A percentile compares a stretch with the other conserved stretches of the same genome.
These are phyloP conservation scores for Drosophila meridiana DNA, from an alignment of 2,888 invertebrate species.

Conservation along the genomic window DNA sequence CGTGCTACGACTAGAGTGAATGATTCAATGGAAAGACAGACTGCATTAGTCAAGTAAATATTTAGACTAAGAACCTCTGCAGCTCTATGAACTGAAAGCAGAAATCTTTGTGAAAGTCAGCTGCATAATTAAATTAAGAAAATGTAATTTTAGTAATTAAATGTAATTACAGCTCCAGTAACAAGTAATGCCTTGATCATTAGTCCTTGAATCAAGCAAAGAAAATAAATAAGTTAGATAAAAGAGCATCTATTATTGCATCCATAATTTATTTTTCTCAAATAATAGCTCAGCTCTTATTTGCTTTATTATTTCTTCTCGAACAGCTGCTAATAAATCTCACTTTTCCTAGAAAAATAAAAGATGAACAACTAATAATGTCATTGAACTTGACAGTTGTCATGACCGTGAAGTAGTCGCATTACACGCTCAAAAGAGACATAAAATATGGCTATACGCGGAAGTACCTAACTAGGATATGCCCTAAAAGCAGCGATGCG, in stretches of 20 bases:
- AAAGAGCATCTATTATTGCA: no score
- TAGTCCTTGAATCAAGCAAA: constrained; percentile 14
- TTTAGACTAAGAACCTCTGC: not conserved
- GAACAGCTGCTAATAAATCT: constrained; percentile 47
- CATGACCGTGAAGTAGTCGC: constrained; percentile 13
- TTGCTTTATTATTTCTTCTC: constrained; percentile 17
- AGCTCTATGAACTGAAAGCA: not conserved
- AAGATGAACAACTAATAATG: constrained; percentile 45
- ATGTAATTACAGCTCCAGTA: not conserved
- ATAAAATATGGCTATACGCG: not conserved
- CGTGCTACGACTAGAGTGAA: not conserved
- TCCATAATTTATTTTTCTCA: no score
- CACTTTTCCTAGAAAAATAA: constrained; percentile 47
- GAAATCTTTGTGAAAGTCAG: not conserved
- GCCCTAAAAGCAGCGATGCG: not conserved
- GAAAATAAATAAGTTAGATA: no score
- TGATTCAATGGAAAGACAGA: constrained; percentile 2
- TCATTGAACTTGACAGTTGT: constrained; percentile 40
- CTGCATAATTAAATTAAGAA: not conserved
- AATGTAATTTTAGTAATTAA: not conserved
- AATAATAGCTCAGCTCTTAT: not conserved
- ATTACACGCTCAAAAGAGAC: constrained; percentile 23
- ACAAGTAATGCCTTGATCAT: not conserved
- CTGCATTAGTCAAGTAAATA: constrained; percentile 6
- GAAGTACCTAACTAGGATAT: constrained; percentile 5